Conservation (phyloP, 1,140 invertebrate species). For the Agrypnia vestita region DNA sequence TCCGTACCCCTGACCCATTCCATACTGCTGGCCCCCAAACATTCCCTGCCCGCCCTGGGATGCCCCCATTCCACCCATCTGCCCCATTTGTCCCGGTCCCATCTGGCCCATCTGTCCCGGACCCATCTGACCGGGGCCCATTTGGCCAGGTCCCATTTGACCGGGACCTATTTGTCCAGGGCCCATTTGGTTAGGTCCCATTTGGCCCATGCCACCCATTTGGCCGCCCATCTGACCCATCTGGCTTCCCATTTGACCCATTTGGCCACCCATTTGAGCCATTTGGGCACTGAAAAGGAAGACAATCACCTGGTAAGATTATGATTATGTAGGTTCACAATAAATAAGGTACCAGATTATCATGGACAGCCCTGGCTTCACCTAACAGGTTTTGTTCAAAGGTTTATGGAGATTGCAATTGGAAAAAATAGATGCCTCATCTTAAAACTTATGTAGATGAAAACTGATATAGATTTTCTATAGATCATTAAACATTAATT, state of each 20-base stretch:
- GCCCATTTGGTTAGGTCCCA: slow-evolving; percentile 70
- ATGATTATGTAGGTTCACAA: neutral
- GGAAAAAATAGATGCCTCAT: no score
- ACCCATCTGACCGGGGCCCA: slow-evolving; percentile 66
- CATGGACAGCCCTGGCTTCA: no score
- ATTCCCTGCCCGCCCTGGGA: slow-evolving; percentile 71
- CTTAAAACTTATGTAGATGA: no score
- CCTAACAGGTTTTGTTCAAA: neutral
- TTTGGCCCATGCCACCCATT: slow-evolving; percentile 69
- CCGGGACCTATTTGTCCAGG: slow-evolving; percentile 63
- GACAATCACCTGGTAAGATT: no score
- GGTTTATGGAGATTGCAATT: neutral
- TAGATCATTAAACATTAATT: no score
- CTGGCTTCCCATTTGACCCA: slow-evolving; percentile 65
- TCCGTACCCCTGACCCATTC: slow-evolving; percentile 75
- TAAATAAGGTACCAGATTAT: neutral
- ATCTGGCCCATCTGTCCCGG: slow-evolving; percentile 68
- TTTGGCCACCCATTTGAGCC: slow-evolving; percentile 63
- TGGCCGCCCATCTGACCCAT: slow-evolving; percentile 67
- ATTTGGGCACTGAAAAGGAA: slow-evolving; percentile 48
- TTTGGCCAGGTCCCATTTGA: slow-evolving; percentile 67
- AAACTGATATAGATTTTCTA: no score
- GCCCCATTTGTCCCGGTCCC: slow-evolving; percentile 71
- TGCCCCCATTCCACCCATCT: slow-evolving; percentile 75
- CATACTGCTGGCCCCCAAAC: slow-evolving; percentile 74